A percentile compares a stretch with the other conserved stretches of the same genome.
phyloP scores from a whole-genome alignment of 2,113 vertebrate genomes.

The Ctenodactylus gundi region DNA sequence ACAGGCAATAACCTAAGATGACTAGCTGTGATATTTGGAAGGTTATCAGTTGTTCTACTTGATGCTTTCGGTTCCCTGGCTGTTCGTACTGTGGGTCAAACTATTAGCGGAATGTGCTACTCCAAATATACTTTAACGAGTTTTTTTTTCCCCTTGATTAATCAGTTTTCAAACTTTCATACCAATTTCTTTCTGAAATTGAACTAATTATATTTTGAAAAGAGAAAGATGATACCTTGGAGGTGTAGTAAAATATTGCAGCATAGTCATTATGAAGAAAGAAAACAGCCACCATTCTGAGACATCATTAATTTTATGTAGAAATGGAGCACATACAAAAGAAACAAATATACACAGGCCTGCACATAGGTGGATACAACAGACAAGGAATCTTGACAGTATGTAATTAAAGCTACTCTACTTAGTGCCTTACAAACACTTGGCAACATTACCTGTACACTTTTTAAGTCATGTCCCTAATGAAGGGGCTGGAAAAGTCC shows the following conservation, averaged over 20 bases:
- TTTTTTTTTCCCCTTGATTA: constrained; percentile 33
- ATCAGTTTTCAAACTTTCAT: background rate
- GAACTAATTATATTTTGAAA: constrained; percentile 12
- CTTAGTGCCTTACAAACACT: background rate
- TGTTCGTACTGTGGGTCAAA: background rate
- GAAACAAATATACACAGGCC: background rate
- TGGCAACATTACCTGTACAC: background rate
- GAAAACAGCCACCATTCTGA: background rate
- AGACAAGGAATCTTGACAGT: background rate
- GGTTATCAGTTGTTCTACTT: background rate
- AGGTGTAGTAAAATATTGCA: background rate
- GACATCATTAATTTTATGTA: background rate
- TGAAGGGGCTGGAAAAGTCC: background rate
- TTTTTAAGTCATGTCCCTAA: background rate
- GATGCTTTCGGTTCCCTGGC: background rate
- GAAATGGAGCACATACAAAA: background rate
- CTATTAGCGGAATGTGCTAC: background rate
- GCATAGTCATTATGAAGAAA: background rate
- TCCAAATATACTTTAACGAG: background rate
- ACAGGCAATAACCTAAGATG: fast-evolving
- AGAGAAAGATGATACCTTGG: constrained; percentile 6
- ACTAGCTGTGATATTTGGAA: background rate
- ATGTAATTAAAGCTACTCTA: constrained; percentile 15
- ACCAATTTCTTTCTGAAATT: constrained; percentile 30
- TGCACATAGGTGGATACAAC: background rate